A percentile compares a stretch with the other conserved stretches of the same genome.
Conservation (phyloP, 2,888 invertebrate genomes). For the Drosophila melanosoma region DNA sequence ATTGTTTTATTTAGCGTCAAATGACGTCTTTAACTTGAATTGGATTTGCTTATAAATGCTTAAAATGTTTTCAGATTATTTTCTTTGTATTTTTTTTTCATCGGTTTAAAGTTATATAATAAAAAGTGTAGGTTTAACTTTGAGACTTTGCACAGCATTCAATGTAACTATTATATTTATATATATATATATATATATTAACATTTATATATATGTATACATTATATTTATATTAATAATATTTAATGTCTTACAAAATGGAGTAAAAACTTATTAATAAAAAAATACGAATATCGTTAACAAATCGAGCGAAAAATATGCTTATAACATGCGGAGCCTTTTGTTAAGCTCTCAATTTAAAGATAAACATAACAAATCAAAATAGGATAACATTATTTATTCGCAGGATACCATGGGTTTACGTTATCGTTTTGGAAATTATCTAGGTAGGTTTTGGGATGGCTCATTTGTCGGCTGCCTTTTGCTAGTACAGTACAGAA, state of each 20-base stretch:
- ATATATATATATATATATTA: constrained; percentile 50
- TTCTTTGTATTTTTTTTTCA: constrained; percentile 29
- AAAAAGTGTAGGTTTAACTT: constrained; percentile 75
- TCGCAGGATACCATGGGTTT: constrained; percentile 13
- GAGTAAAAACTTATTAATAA: constrained; percentile 60
- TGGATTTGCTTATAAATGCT: constrained; percentile 19
- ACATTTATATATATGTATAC: constrained; percentile 41
- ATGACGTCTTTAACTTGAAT: constrained; percentile 17
- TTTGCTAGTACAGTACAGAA: constrained; percentile 52
- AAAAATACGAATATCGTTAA: constrained; percentile 57
- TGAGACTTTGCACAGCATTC: constrained; percentile 77
- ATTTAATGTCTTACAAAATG: constrained; percentile 52
- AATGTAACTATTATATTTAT: constrained; percentile 54
- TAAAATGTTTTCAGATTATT: constrained; percentile 40
- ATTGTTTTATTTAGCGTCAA: constrained; percentile 18
- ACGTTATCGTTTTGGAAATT: constrained; percentile 8
- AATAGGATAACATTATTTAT: constrained; percentile 3
- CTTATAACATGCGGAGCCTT: constrained; percentile 22
- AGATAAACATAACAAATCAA: background rate
- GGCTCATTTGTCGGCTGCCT: constrained; percentile 22
- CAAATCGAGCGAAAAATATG: constrained; percentile 41
- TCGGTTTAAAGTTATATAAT: constrained; percentile 51
- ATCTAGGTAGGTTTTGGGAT: constrained; percentile 10
- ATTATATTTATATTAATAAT: constrained; percentile 31
- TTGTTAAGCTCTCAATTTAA: constrained; percentile 11